Evolutionary conservation across 2,888 invertebrate genomes (phyloP).

Genomic region (Polydrusus tereticollis): DNA sequence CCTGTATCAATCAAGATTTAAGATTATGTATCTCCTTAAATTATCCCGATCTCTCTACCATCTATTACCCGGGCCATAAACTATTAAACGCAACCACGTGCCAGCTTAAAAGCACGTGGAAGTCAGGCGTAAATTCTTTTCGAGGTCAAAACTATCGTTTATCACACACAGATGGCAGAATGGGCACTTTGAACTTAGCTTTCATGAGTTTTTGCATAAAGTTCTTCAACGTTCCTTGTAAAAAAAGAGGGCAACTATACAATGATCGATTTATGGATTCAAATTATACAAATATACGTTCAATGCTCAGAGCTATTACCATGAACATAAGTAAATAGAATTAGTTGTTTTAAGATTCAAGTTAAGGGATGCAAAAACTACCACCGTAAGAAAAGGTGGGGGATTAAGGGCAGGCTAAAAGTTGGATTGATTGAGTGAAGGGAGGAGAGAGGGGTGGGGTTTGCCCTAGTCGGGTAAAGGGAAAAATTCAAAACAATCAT

Average conservation of each 20-base stretch:
- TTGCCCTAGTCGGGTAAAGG: conserved; percentile 61
- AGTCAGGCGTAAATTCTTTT: conserved; percentile 50
- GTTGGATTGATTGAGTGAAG: conserved; percentile 71
- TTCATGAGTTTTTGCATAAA: conserved; percentile 39
- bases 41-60: conserved; percentile 57
- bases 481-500: conserved; percentile 70
- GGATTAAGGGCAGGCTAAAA: conserved; percentile 63
- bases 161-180: conserved; percentile 50
- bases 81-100: conserved; percentile 60
- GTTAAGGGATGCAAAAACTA: conserved; percentile 39
- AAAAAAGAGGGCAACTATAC: background rate
- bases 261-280: too few species aligned
- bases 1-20: too few species aligned
- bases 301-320: background rate
- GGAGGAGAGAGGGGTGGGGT: conserved; percentile 68
- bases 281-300: background rate
- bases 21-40: background rate
- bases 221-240: background rate
- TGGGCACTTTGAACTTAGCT: conserved; percentile 39
- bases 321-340: background rate
- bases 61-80: conserved; percentile 67
- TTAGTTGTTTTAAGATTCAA: background rate
- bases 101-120: conserved; percentile 48
- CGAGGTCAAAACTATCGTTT: conserved; percentile 50
- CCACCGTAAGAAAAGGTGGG: conserved; percentile 52